These are phyloP conservation scores for Pangasianodon gigas DNA, from an alignment of 2,113 vertebrate species.

Conservation along the genomic window DNA sequence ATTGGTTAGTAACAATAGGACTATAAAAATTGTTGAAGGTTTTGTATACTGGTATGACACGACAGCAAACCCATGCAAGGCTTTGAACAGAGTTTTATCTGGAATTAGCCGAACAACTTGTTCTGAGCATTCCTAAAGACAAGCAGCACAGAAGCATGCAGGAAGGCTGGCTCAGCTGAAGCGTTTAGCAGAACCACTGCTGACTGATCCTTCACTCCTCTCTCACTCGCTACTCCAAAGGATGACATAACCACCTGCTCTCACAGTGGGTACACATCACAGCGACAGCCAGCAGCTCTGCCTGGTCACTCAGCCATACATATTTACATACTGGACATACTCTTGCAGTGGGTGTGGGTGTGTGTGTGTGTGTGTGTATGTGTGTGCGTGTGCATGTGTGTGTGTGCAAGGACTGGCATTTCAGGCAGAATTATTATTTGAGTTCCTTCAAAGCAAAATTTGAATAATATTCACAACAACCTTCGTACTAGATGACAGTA, in stretches of 20 bases:
- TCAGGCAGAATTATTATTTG: neutral
- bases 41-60: neutral
- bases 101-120: neutral
- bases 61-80: neutral
- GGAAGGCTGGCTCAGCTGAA: neutral
- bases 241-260: constrained; percentile 63
- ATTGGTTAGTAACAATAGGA: neutral
- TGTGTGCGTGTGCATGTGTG: neutral
- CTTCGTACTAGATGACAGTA: neutral
- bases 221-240: constrained; percentile 47
- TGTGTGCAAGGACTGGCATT: neutral
- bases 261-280: constrained; percentile 8
- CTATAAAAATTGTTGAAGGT: neutral
- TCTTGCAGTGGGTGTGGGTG: neutral
- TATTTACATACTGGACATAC: neutral
- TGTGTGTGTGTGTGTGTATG: neutral
- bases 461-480: neutral
- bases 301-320: neutral
- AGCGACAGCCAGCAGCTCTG: neutral
- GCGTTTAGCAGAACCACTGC: neutral
- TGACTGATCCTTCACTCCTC: constrained; percentile 51
- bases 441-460: neutral
- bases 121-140: neutral
- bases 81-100: neutral
- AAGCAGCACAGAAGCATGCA: neutral